A percentile compares a stretch with the other conserved stretches of the same genome.
These are phyloP conservation scores for Pungitius pungitius DNA, from an alignment of 2,113 vertebrate species.

Conservation along the genomic window DNA sequence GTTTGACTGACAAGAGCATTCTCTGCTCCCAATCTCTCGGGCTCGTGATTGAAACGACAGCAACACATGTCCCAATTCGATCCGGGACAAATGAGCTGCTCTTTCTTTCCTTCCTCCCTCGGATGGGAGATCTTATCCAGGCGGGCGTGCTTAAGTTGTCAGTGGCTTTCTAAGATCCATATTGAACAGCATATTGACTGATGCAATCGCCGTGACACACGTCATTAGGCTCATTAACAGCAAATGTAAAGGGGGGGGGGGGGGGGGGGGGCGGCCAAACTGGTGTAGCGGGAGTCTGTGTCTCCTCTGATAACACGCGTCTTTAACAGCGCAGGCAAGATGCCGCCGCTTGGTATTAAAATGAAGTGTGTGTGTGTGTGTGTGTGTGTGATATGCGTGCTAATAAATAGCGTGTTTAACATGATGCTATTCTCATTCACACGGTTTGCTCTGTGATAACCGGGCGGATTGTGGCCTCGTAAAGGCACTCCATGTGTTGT, in stretches of 20 bases:
- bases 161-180: conserved; percentile 74
- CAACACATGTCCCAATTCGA: conserved; percentile 74
- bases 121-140: conserved; percentile 77
- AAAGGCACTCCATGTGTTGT: conserved; percentile 77
- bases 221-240: conserved; percentile 80
- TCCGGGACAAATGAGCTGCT: conserved; percentile 75
- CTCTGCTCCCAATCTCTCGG: conserved; percentile 71
- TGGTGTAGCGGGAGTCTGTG: conserved; percentile 70
- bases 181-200: conserved; percentile 81
- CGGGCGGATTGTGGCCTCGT: conserved; percentile 70
- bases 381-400: conserved; percentile 49
- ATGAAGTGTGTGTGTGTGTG: conserved; percentile 61
- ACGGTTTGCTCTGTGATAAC: conserved; percentile 70
- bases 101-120: conserved; percentile 57
- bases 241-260: conserved; percentile 68
- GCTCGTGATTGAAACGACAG: conserved; percentile 75
- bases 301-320: conserved; percentile 75
- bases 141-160: conserved; percentile 76
- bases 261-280: conserved; percentile 69
- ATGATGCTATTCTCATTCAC: conserved; percentile 66
- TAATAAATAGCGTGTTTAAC: conserved; percentile 75
- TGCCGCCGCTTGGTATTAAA: conserved; percentile 65
- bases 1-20: conserved; percentile 73
- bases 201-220: conserved; percentile 78
- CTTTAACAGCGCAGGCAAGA: conserved; percentile 67